Evolutionary conservation across 2,113 vertebrate genomes (phyloP), one percentile per base, ranked within the genome.

Genomic region (Micronycteris hirsuta): DNA sequence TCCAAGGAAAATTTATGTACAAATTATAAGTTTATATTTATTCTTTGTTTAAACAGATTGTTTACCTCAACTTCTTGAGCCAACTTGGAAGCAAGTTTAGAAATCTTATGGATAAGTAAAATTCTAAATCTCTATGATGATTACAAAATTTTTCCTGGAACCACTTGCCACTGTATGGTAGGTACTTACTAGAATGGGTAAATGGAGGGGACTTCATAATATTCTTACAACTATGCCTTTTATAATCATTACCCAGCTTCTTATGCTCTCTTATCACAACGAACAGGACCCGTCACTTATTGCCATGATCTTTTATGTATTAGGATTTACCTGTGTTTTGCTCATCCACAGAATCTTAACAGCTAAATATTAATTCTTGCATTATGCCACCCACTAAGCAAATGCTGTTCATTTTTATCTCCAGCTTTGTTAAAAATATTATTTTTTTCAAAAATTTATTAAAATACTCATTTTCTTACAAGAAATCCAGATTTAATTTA

Each of bases 81-180:
- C 49, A 95, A 68, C 26, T 87, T 47, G 54, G 73, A 89, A 84
- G 61, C 17, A 63, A 86, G n/a, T 94, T 94, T 89, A 83, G 54
- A 94, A 73, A 95, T 52, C n/a, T 61, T 93, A 93, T 71, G 24
- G 7, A 36, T 63, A 86, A 47, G 93, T 86, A 94, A 90, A 94
- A 63, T 87, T 96, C 45, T 82, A 76, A 96, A 94, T 94, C 78
- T 19, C 58, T 86, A 28, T 54, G 43, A 83, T 87, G 52, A 89
- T 38, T 97, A 2, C 63, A 86, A 88, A 38, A 9, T 74, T 80
- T 86, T 92, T 56, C n/a, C 56, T 76, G 11, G 36, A 73, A 49
- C 49, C 86, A 63, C 31, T 86, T 86, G 74, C 65, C 28, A 31
- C 15, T 93, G 68, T n/a, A 56, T 93, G 17, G 52, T 28, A 90